Conservation (phyloP, 2,888 invertebrate species). For the Drosophila parthenogenetica region DNA sequence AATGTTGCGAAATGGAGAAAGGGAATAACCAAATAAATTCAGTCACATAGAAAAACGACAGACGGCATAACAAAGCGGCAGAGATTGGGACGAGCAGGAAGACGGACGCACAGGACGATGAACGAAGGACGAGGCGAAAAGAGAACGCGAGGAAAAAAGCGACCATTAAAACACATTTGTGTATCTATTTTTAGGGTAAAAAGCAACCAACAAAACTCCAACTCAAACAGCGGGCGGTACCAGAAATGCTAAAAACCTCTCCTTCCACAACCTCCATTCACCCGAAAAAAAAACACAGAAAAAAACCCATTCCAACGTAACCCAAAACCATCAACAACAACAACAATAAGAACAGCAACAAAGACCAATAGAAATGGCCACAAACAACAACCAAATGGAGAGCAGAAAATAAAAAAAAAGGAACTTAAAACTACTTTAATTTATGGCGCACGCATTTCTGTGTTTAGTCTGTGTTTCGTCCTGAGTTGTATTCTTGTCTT, state of each 20-base stretch:
- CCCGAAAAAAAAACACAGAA: constrained; percentile 8
- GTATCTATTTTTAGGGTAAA: constrained; percentile 78
- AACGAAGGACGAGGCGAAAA: constrained; percentile 39
- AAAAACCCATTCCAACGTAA: constrained; percentile 39
- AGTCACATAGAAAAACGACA: constrained; percentile 79
- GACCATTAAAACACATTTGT: constrained; percentile 81
- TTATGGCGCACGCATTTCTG: constrained; percentile 79
- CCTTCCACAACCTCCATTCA: background rate
- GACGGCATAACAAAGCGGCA: constrained; percentile 78
- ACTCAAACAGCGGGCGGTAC: constrained; percentile 50
- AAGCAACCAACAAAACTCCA: constrained; percentile 52
- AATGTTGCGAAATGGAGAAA: constrained; percentile 2
- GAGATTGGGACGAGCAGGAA: constrained; percentile 62
- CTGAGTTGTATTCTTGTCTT: constrained; percentile 39
- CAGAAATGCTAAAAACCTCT: constrained; percentile 51
- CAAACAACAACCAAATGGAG: constrained; percentile 26
- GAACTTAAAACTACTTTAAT: constrained; percentile 79
- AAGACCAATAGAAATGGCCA: constrained; percentile 37
- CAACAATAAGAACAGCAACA: constrained; percentile 28
- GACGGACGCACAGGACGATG: background rate
- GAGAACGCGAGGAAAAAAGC: constrained; percentile 64
- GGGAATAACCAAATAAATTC: constrained; percentile 71
- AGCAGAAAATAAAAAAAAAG: constrained; percentile 28
- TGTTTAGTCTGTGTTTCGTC: constrained; percentile 51
- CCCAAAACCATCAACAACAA: constrained; percentile 56